These are phyloP conservation scores for Cheilosia grossa DNA, from an alignment of 2,888 invertebrate species.

Conservation along the genomic window DNA sequence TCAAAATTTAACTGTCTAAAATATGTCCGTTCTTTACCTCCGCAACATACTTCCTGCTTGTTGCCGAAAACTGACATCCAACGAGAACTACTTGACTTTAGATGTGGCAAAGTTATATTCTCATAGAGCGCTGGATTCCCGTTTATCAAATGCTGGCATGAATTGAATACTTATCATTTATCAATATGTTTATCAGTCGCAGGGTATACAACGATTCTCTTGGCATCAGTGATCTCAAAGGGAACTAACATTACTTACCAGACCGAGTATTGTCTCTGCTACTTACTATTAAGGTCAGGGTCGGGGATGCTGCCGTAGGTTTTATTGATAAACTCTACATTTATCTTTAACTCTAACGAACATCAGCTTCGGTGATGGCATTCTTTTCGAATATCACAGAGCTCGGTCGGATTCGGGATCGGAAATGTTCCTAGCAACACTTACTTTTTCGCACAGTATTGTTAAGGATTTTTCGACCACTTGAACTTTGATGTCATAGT, in stretches of 20 bases:
- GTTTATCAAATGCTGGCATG: constrained; percentile 89
- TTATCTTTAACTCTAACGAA: constrained; percentile 85
- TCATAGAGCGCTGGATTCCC: constrained; percentile 94
- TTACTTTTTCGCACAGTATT: constrained; percentile 89
- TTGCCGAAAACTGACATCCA: constrained; percentile 86
- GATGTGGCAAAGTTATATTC: constrained; percentile 90
- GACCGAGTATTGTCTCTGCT: too few relatives aligned
- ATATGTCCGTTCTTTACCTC: too few relatives aligned
- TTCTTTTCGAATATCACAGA: constrained; percentile 92
- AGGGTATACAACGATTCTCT: constrained; percentile 95
- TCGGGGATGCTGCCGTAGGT: constrained; percentile 91
- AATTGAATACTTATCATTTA: constrained; percentile 91
- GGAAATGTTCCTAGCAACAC: constrained; percentile 89
- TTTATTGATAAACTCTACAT: constrained; percentile 90
- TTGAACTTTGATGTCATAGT: constrained; percentile 86
- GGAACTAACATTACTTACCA: background rate
- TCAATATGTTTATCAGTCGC: constrained; percentile 96
- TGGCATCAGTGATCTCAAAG: constrained; percentile 84
- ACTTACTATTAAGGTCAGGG: constrained; percentile 86
- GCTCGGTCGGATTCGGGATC: constrained; percentile 85
- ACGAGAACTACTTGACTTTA: constrained; percentile 89
- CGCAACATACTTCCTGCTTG: constrained; percentile 1
- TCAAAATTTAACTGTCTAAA: too few relatives aligned
- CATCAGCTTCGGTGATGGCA: constrained; percentile 86
- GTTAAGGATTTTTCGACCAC: constrained; percentile 87